Conservation (phyloP, 1,140 invertebrate genomes). For the Stegodyphus dumicola region DNA sequence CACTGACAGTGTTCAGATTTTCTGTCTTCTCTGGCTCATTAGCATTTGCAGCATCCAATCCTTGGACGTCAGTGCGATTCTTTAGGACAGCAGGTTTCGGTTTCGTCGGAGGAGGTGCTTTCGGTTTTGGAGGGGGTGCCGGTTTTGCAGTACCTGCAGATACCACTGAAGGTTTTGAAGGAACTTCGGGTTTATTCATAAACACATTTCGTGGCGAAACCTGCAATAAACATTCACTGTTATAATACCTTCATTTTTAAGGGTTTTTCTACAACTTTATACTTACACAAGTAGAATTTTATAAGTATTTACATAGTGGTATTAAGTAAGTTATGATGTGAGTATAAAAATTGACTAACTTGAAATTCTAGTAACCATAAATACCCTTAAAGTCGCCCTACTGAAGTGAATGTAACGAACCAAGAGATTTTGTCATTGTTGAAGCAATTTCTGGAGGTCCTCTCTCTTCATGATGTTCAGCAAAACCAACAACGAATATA, state of each 20-base stretch:
- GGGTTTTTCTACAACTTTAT: too few relatives aligned
- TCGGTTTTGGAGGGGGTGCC: constrained; percentile 18
- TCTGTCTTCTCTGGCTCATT: constrained; percentile 1
- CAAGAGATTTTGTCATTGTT: too few relatives aligned
- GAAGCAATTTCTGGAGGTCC: too few relatives aligned
- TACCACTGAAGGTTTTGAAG: not conserved
- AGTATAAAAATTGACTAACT: too few relatives aligned
- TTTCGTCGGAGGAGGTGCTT: not conserved
- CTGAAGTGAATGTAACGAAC: too few relatives aligned
- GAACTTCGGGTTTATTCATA: constrained; percentile 2
- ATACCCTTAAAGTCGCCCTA: too few relatives aligned
- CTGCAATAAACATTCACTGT: not conserved
- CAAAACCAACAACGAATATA: too few relatives aligned
- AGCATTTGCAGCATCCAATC: constrained; percentile 32
- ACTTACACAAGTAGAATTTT: too few relatives aligned
- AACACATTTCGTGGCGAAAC: constrained; percentile 44
- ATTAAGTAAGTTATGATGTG: too few relatives aligned
- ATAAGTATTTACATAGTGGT: too few relatives aligned
- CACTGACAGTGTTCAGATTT: constrained; percentile 9
- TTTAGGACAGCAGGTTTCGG: not conserved
- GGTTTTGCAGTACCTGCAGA: constrained; percentile 14
- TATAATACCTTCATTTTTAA: not conserved
- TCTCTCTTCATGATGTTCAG: too few relatives aligned
- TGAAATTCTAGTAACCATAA: too few relatives aligned
- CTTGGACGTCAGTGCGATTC: not conserved